A percentile compares a stretch with the other conserved stretches of the same genome.
phyloP scores from a whole-genome alignment of 2,797 vertebrate genomes.

The Sorex maritimensis region DNA sequence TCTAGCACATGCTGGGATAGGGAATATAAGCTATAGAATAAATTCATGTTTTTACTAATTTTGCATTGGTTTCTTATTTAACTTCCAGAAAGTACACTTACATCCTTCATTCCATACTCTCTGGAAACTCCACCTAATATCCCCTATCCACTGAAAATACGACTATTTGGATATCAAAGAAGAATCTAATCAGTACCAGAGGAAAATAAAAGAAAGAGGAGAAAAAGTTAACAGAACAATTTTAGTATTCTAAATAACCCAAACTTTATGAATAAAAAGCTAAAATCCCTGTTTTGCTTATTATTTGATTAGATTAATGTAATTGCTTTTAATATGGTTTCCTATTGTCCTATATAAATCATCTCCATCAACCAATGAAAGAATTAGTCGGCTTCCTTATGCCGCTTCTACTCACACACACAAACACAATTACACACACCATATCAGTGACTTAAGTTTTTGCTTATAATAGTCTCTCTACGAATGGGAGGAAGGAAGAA shows the following conservation, averaged over 20 bases:
- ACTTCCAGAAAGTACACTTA: conserved; percentile 14
- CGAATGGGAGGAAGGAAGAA: no score
- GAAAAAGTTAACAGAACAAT: not conserved
- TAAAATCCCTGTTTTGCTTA: not conserved
- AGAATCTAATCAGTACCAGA: not conserved
- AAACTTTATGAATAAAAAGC: conserved; percentile 2
- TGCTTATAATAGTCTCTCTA: not conserved
- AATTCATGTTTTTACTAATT: not conserved
- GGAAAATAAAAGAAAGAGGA: not conserved
- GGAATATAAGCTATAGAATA: conserved; percentile 7
- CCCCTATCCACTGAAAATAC: not conserved
- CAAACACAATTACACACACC: not conserved
- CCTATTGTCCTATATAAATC: not conserved
- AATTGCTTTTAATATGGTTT: not conserved
- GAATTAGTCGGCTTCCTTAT: not conserved
- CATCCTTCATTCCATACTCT: not conserved
- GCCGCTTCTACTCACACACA: not conserved
- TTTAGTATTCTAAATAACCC: conserved; percentile 18
- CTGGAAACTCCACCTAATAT: not conserved
- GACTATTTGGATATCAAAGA: conserved; percentile 47
- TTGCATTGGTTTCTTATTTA: conserved; percentile 18
- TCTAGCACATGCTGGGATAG: not conserved
- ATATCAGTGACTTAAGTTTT: not conserved
- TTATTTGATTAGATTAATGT: conserved; percentile 7
- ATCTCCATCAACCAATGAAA: not conserved